A percentile compares a stretch with the other conserved stretches of the same genome.
phyloP scores from a whole-genome alignment of 2,888 invertebrate species.

The Dione vanillae region DNA sequence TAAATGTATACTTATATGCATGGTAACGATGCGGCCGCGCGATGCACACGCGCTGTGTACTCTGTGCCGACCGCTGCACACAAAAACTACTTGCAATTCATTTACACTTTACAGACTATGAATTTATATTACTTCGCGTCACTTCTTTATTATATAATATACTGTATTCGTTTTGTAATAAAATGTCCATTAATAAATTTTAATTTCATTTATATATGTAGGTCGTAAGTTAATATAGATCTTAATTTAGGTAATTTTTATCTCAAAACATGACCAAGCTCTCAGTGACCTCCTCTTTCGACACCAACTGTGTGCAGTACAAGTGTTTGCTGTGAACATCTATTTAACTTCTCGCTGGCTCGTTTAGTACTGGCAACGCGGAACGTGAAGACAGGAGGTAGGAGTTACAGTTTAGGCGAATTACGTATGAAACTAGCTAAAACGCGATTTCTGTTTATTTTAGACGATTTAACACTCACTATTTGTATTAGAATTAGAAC shows the following conservation, averaged over 20 bases:
- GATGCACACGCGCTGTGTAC: slow-evolving; percentile 16
- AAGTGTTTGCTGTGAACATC: no score
- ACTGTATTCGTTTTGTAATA: background rate
- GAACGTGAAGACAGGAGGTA: background rate
- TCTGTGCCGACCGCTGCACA: background rate
- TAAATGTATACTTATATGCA: slow-evolving; percentile 24
- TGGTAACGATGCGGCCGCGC: slow-evolving; percentile 8
- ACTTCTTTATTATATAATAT: background rate
- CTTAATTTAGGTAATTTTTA: no score
- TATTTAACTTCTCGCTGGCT: no score
- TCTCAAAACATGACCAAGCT: background rate
- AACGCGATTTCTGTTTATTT: background rate
- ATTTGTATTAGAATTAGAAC: background rate
- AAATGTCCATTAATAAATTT: no score
- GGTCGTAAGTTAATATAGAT: no score
- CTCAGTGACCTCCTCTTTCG: slow-evolving; percentile 38
- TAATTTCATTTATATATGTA: no score
- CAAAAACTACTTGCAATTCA: background rate
- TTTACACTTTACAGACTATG: background rate
- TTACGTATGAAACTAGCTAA: background rate
- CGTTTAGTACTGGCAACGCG: no score
- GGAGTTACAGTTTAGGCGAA: background rate
- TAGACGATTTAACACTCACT: background rate
- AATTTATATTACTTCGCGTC: background rate
- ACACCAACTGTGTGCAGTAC: slow-evolving; percentile 35